Base-by-base conservation (phyloP, 2,113 vertebrate genomes). In the Entelurus aequoreus region DNA sequence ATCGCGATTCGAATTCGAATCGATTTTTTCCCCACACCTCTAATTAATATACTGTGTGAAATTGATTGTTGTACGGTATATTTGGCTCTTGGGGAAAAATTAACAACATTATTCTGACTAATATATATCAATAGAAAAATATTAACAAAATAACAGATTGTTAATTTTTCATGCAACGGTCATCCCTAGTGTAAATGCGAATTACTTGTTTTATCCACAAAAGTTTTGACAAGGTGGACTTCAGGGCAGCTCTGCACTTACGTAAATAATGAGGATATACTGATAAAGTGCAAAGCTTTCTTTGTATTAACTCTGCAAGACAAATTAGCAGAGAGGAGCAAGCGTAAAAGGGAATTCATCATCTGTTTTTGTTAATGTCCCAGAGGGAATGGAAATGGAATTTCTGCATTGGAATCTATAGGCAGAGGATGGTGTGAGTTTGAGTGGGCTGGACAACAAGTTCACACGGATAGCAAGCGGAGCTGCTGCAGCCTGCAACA, bases 361-460 rank as follows among this genome's bases (percentile, higher is more conserved):
- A 19, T 15, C 13, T 37, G 36, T 54, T 54, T 14, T 5, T 38
- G 9, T 47, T 62, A 44, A 57, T 42, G 62, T 68, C 58, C 47
- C 35, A 14, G 42, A 35, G 13, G 40, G 52, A 68, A 66, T 35
- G n/a, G 71, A 69, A 56, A 69, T 81, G 4, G 21, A 69, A 54
- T 64, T 47, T 21, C 63, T 59, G 60, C 19, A 8, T 74, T 72
- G 77, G 60, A 51, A 63, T 74, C 71, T 12, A 58, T 72, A 77
- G 59, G 75, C 70, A 79, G 69, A 72, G 66, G 74, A 75, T 48
- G 67, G 72, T 82, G 85, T 5, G 66, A 79, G 69, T 69, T 77
- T 74, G 84, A 83, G 83, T 83, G 80, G 84, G 84, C 61, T 58
- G 68, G 48, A 80, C 77, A 70, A 69, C 74, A 75, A 59, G 63